Percentiles rank a stretch among this genome's conserved stretches.
phyloP scores from a whole-genome alignment of 2,888 invertebrate genomes.

The Villa cingulata region DNA sequence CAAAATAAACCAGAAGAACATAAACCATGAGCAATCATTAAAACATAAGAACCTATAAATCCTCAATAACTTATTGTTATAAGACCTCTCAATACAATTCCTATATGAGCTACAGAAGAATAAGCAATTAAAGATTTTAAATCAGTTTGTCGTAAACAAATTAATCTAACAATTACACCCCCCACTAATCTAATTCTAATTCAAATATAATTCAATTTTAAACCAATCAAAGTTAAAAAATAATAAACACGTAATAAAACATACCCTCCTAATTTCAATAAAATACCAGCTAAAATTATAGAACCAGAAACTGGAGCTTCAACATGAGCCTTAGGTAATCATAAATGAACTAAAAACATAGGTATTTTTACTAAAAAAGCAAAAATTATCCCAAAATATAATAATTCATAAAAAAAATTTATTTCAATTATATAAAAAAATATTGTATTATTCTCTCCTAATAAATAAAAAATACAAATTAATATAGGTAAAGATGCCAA shows the following conservation, averaged over 20 bases:
- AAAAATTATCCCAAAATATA: slow-evolving; percentile 43
- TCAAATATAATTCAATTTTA: slow-evolving; percentile 41
- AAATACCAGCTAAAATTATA: slow-evolving; percentile 58
- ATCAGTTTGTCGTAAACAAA: slow-evolving; percentile 55
- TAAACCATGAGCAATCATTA: slow-evolving; percentile 52
- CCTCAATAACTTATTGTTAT: slow-evolving; percentile 44
- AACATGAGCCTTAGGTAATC: slow-evolving; percentile 61
- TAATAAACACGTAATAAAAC: slow-evolving; percentile 46
- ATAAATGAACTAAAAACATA: slow-evolving; percentile 55
- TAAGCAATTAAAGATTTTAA: slow-evolving; percentile 61
- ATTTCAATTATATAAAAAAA: slow-evolving; percentile 40
- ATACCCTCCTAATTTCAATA: slow-evolving; percentile 60
- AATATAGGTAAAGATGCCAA: slow-evolving; percentile 46
- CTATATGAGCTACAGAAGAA: slow-evolving; percentile 59
- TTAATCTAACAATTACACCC: slow-evolving; percentile 45
- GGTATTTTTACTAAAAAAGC: slow-evolving; percentile 61
- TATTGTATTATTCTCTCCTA: slow-evolving; percentile 33
- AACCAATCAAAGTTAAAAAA: slow-evolving; percentile 37
- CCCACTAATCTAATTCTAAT: slow-evolving; percentile 44
- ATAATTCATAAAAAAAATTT: slow-evolving; percentile 31
- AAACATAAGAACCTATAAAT: slow-evolving; percentile 38
- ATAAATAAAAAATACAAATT: slow-evolving; percentile 25
- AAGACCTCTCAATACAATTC: slow-evolving; percentile 44
- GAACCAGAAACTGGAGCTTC: slow-evolving; percentile 59
- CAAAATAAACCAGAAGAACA: slow-evolving; percentile 53